Base-by-base conservation (phyloP, 1,140 invertebrate species). In the Lamellibrachia luymesi region DNA sequence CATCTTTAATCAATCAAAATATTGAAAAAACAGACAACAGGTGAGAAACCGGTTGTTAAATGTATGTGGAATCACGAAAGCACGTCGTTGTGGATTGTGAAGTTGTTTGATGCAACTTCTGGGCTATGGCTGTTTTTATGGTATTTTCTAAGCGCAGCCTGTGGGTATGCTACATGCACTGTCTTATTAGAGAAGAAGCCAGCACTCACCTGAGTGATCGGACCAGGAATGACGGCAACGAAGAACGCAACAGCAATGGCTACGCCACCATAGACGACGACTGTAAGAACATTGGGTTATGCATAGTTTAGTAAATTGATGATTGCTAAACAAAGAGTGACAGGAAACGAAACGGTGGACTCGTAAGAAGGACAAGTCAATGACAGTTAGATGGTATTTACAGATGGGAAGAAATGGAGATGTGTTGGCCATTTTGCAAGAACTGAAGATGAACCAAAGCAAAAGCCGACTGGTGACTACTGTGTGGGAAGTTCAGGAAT, bases 171-270 rank as follows among this genome's bases (percentile, higher is more conserved):
- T 80, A 22, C 17, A 8, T 80, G 17, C 25, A 17, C 2, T 80
- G 25, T 22, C 25, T 22, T 22, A 8, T 22, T 80, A 80, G 5
- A 8, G 25, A 8, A 80, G 64, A 80, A 10, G 13, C 2, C 64
- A 80, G 64, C 2, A 80, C 8, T 80, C 64, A 92, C 92, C 92
- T 92, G 92, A 4, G 92, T 92, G 22, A 92, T 64, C 2, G 92
- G 92, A 4, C 92, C 92, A 56, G 92, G 92, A 25, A 92, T 92
- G 50, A 17, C 52, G 8, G 50, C 22, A 52, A 64, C 92, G 17
- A 92, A 50, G 52, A 92, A 92, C 50, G 92, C 92, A 52, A 92
- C 50, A 56, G 10, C 92, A 52, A 64, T 64, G 50, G 50, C 50
- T 2, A 92, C 27, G 2, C 50, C 50, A 27, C 92, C 92, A 27